A percentile compares a stretch with the other conserved stretches of the same genome.
These are phyloP conservation scores for Brienomyrus longianalis DNA, from an alignment of 2,113 vertebrate genomes.

Conservation along the genomic window DNA sequence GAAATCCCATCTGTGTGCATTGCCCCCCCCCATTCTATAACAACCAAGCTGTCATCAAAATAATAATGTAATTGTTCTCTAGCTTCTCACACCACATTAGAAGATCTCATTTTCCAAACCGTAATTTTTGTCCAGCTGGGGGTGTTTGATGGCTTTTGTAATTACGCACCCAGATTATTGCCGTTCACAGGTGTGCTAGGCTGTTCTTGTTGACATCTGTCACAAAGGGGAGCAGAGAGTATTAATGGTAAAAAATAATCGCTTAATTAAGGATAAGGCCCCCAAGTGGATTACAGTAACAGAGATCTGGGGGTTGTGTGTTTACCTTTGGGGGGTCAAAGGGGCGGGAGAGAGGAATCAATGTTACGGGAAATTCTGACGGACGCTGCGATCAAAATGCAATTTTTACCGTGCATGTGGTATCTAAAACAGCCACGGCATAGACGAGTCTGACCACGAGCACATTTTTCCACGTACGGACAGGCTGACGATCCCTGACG, in stretches of 20 bases:
- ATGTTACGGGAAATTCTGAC: background rate
- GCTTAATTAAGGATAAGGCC: background rate
- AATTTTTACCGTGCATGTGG: background rate
- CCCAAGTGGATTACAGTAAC: background rate
- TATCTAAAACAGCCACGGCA: background rate
- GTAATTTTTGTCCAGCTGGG: background rate
- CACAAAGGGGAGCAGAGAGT: background rate
- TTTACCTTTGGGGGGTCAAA: background rate
- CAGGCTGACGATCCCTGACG: background rate
- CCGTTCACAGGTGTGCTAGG: background rate
- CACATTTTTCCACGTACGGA: background rate
- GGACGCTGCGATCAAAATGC: background rate
- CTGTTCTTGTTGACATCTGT: background rate
- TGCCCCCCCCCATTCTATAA: background rate
- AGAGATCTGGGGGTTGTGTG: background rate
- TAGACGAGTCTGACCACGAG: background rate
- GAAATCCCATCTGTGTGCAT: background rate
- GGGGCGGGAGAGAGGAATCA: background rate
- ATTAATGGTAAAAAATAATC: background rate
- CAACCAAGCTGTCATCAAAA: background rate
- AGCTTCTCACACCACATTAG: background rate
- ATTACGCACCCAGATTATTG: background rate
- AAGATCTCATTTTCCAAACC: background rate
- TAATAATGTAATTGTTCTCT: background rate
- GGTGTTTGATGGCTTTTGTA: background rate